These are phyloP conservation scores for Scomber japonicus DNA, from an alignment of 2,113 vertebrate genomes.

Conservation along the genomic window DNA sequence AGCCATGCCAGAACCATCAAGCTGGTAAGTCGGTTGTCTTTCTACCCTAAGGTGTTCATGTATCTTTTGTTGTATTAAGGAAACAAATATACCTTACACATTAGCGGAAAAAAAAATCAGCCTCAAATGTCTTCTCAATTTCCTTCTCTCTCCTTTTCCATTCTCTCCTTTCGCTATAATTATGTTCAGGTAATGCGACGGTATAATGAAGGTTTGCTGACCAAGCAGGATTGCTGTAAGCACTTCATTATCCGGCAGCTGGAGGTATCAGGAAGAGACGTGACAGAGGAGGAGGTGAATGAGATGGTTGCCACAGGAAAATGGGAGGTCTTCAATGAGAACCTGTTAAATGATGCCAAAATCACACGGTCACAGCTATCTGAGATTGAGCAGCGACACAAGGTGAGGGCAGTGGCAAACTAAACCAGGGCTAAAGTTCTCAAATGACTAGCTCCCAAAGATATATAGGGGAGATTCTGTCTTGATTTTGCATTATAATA, in stretches of 20 bases:
- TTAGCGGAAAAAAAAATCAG: not conserved
- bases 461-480: too few relatives aligned
- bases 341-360: conserved; percentile 90
- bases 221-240: conserved; percentile 94
- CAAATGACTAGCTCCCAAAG: too few relatives aligned
- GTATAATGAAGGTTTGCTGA: conserved; percentile 90
- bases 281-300: conserved; percentile 91
- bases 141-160: not conserved
- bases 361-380: conserved; percentile 93
- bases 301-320: conserved; percentile 93
- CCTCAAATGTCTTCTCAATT: conserved; percentile 37
- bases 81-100: too few relatives aligned
- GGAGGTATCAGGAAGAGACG: conserved; percentile 90
- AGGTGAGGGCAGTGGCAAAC: conserved; percentile 55
- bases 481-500: too few relatives aligned
- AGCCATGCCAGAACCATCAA: too few relatives aligned
- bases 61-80: too few relatives aligned
- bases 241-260: conserved; percentile 93
- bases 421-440: too few relatives aligned
- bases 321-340: conserved; percentile 97
- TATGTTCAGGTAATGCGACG: conserved; percentile 86
- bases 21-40: not conserved
- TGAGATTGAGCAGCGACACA: conserved; percentile 96
- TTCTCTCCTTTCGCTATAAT: conserved; percentile 38
- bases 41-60: not conserved